These are phyloP conservation scores for Corynorhinus townsendii DNA, from an alignment of 2,113 vertebrate genomes.

Conservation along the genomic window DNA sequence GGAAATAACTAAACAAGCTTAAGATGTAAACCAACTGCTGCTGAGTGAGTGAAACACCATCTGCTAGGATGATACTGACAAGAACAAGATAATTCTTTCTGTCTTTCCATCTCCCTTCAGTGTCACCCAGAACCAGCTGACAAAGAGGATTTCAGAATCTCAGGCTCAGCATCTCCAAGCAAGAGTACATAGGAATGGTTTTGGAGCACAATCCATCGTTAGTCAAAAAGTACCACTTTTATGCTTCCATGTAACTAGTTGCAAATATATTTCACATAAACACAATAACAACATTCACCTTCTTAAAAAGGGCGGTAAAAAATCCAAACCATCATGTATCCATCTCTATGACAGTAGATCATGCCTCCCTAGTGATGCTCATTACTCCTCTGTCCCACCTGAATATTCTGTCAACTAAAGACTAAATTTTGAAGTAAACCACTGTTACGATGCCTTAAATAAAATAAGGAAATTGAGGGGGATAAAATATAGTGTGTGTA, in stretches of 20 bases:
- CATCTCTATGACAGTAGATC: background rate
- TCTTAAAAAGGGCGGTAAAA: background rate
- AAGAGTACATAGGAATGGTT: background rate
- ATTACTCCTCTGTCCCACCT: background rate
- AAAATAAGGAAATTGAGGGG: background rate
- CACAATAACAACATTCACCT: background rate
- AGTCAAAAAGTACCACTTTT: background rate
- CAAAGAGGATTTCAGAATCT: background rate
- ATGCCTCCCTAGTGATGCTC: background rate
- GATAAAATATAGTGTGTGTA: background rate
- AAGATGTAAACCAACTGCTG: background rate
- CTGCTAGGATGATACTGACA: background rate
- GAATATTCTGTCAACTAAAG: background rate
- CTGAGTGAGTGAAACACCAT: background rate
- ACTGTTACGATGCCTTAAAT: background rate
- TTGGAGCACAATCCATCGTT: background rate
- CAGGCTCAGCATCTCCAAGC: background rate
- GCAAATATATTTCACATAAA: background rate
- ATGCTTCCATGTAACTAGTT: background rate
- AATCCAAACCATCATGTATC: background rate
- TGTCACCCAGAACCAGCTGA: background rate
- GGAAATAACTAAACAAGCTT: background rate
- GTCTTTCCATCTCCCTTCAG: background rate
- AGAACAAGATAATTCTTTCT: background rate
- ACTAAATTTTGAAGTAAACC: background rate